Conservation (phyloP, 92 coral and sea anemone genomes). For the Zoanthus sociatus region DNA sequence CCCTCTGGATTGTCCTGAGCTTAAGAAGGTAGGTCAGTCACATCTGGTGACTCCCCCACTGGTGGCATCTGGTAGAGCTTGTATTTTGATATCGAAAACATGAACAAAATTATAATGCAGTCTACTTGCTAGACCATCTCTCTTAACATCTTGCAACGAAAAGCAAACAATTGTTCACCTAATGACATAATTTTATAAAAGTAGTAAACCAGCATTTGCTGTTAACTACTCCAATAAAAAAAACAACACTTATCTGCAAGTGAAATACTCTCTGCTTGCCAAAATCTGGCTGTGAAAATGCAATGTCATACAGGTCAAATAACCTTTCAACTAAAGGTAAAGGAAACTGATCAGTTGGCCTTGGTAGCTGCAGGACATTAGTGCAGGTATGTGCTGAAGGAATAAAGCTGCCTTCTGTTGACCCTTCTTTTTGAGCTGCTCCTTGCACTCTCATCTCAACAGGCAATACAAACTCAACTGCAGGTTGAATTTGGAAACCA, state of each 20-base stretch:
- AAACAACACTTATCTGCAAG: constrained; percentile 8
- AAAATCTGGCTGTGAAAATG: constrained; percentile 60
- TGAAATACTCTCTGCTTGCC: constrained; percentile 27
- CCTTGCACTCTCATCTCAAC: constrained; percentile 49
- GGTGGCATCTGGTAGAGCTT: constrained; percentile 5
- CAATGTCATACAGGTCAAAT: constrained; percentile 44
- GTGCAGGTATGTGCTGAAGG: constrained; percentile 59
- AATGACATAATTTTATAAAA: constrained; percentile 17
- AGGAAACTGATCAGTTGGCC: constrained; percentile 45
- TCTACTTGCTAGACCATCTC: constrained; percentile 2
- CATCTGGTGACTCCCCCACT: constrained; percentile 14
- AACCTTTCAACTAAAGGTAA: constrained; percentile 53
- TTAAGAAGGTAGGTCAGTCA: constrained; percentile 9
- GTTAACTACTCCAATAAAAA: constrained; percentile 18
- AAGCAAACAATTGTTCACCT: not conserved
- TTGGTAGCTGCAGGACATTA: constrained; percentile 56
- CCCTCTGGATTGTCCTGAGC: constrained; percentile 9
- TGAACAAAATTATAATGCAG: constrained; percentile 8
- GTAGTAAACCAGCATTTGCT: not conserved
- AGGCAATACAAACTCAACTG: constrained; percentile 44
- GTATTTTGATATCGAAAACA: constrained; percentile 7
- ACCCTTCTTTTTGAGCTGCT: constrained; percentile 34
- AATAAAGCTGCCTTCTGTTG: constrained; percentile 55
- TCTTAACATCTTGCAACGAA: constrained; percentile 1
- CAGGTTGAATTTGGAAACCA: not conserved